phyloP scores from a whole-genome alignment of 1,140 invertebrate species.

The Pemphigus obesinymphae region DNA sequence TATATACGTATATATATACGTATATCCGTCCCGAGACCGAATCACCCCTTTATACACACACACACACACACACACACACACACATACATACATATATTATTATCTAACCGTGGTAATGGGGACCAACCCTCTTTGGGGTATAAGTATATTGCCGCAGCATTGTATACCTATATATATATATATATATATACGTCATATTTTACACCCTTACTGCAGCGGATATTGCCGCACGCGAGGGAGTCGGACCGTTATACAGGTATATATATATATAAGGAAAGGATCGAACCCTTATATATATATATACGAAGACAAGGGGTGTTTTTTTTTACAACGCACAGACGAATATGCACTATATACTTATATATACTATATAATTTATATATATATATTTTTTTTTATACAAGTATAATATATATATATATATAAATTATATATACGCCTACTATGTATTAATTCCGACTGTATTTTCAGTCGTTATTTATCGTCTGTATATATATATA shows the following conservation, averaged over 20 bases:
- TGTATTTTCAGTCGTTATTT: conserved; percentile 9
- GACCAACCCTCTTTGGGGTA: not conserved
- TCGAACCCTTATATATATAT: not conserved
- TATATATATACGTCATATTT: too few relatives aligned
- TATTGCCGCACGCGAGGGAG: not conserved
- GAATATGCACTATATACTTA: not conserved
- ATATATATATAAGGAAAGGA: not conserved
- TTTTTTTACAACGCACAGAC: not conserved
- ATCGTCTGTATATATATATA: not conserved
- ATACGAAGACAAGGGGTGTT: too few relatives aligned
- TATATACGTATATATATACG: too few relatives aligned
- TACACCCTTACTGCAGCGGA: not conserved
- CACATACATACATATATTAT: not conserved
- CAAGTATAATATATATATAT: not conserved
- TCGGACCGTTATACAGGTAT: not conserved
- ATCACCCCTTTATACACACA: too few relatives aligned
- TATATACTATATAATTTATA: too few relatives aligned
- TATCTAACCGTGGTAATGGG: not conserved
- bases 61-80: not conserved
- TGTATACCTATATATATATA: too few relatives aligned
- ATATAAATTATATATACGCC: not conserved
- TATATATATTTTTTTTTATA: not conserved
- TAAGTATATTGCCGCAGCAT: not conserved
- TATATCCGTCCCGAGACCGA: too few relatives aligned
- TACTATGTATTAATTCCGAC: not conserved